A percentile compares a stretch with the other conserved stretches of the same genome.
Evolutionary conservation across 2,888 invertebrate species (phyloP).

Genomic region (Erebia palarica): DNA sequence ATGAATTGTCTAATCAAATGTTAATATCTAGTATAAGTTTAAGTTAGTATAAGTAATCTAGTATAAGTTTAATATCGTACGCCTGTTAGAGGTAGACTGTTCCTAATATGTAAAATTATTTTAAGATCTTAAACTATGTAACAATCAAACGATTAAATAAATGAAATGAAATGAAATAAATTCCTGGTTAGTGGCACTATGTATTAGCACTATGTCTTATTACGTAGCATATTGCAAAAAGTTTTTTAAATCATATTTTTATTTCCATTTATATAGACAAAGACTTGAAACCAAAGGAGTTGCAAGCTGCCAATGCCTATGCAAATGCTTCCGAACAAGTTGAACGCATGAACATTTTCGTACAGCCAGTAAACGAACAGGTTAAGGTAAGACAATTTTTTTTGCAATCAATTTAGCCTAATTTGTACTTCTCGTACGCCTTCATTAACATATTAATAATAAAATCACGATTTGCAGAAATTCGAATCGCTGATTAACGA

Average conservation of each 20-base stretch:
- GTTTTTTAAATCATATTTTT: not conserved
- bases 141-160: too few relatives aligned
- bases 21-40: too few relatives aligned
- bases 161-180: too few relatives aligned
- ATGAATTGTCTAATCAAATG: too few relatives aligned
- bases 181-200: not conserved
- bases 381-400: slow-evolving; percentile 58
- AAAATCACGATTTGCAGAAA: slow-evolving; percentile 50
- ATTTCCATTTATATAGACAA: slow-evolving; percentile 51
- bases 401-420: not conserved
- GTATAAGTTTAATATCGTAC: too few relatives aligned
- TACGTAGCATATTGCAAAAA: too few relatives aligned
- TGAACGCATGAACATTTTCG: slow-evolving; percentile 85
- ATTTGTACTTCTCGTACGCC: not conserved
- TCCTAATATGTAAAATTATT: too few relatives aligned
- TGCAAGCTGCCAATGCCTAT: slow-evolving; percentile 54
- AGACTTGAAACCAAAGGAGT: slow-evolving; percentile 62
- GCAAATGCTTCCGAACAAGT: slow-evolving; percentile 84
- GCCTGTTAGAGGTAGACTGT: too few relatives aligned
- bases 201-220: too few relatives aligned
- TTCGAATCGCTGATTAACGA: slow-evolving; percentile 81
- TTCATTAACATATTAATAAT: not conserved
- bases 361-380: slow-evolving; percentile 85
- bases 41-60: too few relatives aligned
- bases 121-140: too few relatives aligned